Base-by-base conservation (phyloP, 1,140 invertebrate species). In the Drosophila pseudoobscura region DNA sequence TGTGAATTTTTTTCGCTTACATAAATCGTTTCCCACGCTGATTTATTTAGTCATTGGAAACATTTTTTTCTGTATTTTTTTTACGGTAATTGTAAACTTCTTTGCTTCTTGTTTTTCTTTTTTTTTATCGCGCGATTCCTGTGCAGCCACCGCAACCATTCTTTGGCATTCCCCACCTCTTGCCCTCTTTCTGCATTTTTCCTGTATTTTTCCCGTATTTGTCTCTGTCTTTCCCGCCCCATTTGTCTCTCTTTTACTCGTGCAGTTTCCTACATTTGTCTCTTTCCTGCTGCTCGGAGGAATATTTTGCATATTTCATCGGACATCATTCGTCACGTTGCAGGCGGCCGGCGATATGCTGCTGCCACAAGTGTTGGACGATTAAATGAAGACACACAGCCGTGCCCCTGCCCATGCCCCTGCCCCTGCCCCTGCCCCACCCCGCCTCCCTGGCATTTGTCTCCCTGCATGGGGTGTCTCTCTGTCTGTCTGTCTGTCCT, bases 1-100 rank as follows among this genome's bases (percentile, higher is more conserved):
- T 46, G n/a, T 46, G 9, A 15, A 15, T 46, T 51, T 56, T 17
- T 15, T 17, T 17, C 24, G 17, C 41, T 68, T 61, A 43, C 29
- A 61, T 53, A 82, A 61, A 53, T 15, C 39, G 29, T 64, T 84
- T 84, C 80, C 73, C 80, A 84, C 80, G 80, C 68, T 84, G 82
- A 74, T 87, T 74, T 85, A 80, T 55, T 73, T 58, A 53, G 55
- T 56, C 44, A 60, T 66, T 62, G 50, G 29, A 73, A 46, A 29
- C 43, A 22, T 31, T 31, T 62, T 56, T 75, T 39, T 11, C 35
- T 13, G 35, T 39, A 13, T 53, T 47, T 29, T 31, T 22, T 24
- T 24, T 26, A 29, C 45, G 20, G 75, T 79, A 75, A 75, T 75
- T 77, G 62, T 66, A 58, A 80, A 63, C 20, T 65, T 51, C 49